Base-by-base conservation (phyloP, 2,797 vertebrate species). In the Oophaga sylvatica region DNA sequence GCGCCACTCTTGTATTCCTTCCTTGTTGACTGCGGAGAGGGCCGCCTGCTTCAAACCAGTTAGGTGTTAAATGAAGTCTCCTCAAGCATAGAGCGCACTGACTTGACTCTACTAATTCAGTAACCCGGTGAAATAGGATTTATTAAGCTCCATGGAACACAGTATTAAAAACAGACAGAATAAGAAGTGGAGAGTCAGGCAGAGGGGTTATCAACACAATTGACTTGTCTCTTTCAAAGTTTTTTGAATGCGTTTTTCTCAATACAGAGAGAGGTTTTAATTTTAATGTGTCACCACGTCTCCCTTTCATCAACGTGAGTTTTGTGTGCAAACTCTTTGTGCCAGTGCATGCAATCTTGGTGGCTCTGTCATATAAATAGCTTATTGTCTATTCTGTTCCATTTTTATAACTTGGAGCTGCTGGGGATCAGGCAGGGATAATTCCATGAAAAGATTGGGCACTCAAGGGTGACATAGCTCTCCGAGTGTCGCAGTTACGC, bases 51-150 rank as follows among this genome's bases (percentile, higher is more conserved):
- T 83, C 57, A 80, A 89, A 89, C 80, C 84, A 80, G 80, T 83
- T 89, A 89, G 80, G 84, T 89, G 88, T 89, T 89, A 89, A 89
- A 87, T 89, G 75, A 87, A 83, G 62, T 86, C 80, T 60, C 80
- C 86, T 89, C 84, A 89, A 80, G 88, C 88, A 86, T 83, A 76
- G 84, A 57, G 84, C 45, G 65, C 84, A 60, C 16, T 83, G 84
- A 70, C 79, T 89, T 77, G 57, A 88, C 70, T 85, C 73, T 63
- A 67, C 88, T 89, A 71, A 89, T 89, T 89, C 83, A 65, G 80
- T 83, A 83, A 79, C 67, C 65, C 45, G 13, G 80, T 80, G 56
- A 87, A 87, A 83, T 83, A 87, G 80, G 80, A 86, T 89, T 86
- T 86, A 89, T 79, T 79, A 89, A 83, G 84, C 84, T 70, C 56